These are phyloP conservation scores for Catalaphyllia jardinei DNA, from an alignment of 64 coral and sea anemone genomes.

Conservation along the genomic window DNA sequence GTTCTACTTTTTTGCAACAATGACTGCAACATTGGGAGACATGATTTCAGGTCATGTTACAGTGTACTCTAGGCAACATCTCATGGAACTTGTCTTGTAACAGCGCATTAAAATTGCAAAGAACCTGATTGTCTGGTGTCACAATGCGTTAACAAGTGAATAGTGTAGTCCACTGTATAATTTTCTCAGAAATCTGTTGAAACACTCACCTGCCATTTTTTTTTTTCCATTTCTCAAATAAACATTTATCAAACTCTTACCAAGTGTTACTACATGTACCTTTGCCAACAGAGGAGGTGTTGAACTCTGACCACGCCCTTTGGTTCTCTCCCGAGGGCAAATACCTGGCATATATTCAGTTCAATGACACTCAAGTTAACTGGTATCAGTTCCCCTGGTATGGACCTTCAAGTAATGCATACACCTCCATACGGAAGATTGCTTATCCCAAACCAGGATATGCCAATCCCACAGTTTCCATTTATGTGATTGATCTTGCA, in stretches of 20 bases:
- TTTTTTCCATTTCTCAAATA: too few species aligned
- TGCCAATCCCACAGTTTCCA: slow-evolving; percentile 45
- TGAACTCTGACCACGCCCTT: slow-evolving; percentile 42
- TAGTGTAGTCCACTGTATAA: too few species aligned
- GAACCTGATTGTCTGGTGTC: too few species aligned
- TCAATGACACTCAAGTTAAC: slow-evolving; percentile 58
- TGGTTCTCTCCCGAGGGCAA: slow-evolving; percentile 53
- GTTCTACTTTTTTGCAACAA: too few species aligned
- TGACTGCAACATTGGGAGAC: too few species aligned
- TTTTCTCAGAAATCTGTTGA: too few species aligned
- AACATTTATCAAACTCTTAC: not conserved
- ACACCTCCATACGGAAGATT: slow-evolving; percentile 62
- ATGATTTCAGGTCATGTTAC: too few species aligned
- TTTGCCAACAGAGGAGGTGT: slow-evolving; percentile 68
- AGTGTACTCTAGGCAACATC: too few species aligned
- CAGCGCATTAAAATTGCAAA: too few species aligned
- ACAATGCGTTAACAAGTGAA: too few species aligned
- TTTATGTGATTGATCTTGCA: slow-evolving; percentile 40
- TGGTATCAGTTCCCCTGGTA: slow-evolving; percentile 59
- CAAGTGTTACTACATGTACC: not conserved
- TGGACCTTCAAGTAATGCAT: slow-evolving; percentile 27
- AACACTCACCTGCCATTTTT: too few species aligned
- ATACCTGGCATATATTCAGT: slow-evolving; percentile 53
- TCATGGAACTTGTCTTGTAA: too few species aligned
- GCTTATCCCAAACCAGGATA: slow-evolving; percentile 79